A percentile compares a stretch with the other conserved stretches of the same genome.
Evolutionary conservation across 92 coral and sea anemone genomes (phyloP).

Genomic region (Nematostella vectensis): DNA sequence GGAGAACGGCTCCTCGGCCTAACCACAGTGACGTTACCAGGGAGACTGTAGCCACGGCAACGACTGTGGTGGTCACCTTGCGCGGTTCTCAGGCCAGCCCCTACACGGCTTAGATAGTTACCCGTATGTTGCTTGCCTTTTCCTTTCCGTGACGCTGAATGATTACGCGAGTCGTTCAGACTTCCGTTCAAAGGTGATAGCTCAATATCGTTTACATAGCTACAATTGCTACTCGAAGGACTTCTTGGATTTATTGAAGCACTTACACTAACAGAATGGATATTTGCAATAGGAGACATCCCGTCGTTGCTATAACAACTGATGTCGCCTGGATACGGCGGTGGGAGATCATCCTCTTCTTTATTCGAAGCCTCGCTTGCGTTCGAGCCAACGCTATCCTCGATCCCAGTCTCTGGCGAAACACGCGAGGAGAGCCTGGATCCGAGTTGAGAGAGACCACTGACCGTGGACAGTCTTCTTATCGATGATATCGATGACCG

Average conservation of each 20-base stretch:
- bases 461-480: conserved; percentile 11
- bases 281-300: background rate
- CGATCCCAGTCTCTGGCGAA: background rate
- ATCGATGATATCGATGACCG: conserved; percentile 21
- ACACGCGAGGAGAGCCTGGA: conserved; percentile 9
- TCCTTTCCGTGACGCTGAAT: background rate
- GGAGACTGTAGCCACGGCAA: conserved; percentile 2
- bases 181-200: background rate
- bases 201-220: conserved; percentile 4
- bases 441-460: conserved; percentile 18
- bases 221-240: background rate
- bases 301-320: conserved; percentile 2
- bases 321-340: conserved; percentile 49
- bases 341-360: conserved; percentile 48
- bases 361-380: conserved; percentile 10
- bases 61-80: background rate
- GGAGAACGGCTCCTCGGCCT: background rate
- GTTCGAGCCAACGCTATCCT: conserved; percentile 4
- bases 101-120: background rate
- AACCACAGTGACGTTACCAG: background rate
- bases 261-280: background rate
- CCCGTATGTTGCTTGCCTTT: background rate
- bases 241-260: background rate
- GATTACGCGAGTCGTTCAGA: background rate
- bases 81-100: too few relatives aligned